Evolutionary conservation across 1,140 invertebrate species (phyloP).

Genomic region (Drosophila ananassae): DNA sequence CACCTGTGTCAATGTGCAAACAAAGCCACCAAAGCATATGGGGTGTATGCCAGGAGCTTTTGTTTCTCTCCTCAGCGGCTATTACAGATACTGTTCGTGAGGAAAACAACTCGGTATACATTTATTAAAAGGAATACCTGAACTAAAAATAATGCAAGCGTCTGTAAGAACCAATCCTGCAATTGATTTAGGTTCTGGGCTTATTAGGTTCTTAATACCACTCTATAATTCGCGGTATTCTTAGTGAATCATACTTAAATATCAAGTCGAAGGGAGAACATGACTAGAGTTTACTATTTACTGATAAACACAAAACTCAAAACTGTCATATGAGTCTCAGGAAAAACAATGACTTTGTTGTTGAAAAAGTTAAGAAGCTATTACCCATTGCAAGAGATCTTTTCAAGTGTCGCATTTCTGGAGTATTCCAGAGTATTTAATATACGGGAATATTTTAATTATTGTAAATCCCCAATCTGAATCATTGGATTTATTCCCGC

Average conservation of each 20-base stretch:
- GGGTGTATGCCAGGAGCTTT: slow-evolving; percentile 56
- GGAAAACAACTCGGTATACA: slow-evolving; percentile 25
- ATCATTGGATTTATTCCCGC: slow-evolving; percentile 8
- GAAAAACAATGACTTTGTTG: no score
- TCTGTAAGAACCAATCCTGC: no score
- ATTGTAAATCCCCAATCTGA: slow-evolving; percentile 32
- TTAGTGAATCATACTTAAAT: slow-evolving; percentile 11
- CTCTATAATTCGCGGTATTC: no score
- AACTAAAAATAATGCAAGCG: no score
- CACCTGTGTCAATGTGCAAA: slow-evolving; percentile 81
- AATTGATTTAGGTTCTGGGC: no score
- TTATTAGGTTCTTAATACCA: no score
- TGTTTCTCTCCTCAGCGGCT: slow-evolving; percentile 8
- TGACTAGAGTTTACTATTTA: slow-evolving; percentile 14
- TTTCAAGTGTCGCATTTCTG: no score
- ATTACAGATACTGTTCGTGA: slow-evolving; percentile 20
- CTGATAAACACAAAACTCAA: slow-evolving; percentile 19
- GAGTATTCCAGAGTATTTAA: background rate
- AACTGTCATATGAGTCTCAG: background rate
- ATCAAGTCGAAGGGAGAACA: background rate
- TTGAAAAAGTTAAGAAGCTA: no score
- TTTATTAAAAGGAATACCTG: background rate
- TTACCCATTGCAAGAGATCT: no score
- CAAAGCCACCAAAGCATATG: slow-evolving; percentile 58
- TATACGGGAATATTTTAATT: background rate